Evolutionary conservation across 2,888 invertebrate species (phyloP).

Genomic region (Pollenia griseotomentosa): DNA sequence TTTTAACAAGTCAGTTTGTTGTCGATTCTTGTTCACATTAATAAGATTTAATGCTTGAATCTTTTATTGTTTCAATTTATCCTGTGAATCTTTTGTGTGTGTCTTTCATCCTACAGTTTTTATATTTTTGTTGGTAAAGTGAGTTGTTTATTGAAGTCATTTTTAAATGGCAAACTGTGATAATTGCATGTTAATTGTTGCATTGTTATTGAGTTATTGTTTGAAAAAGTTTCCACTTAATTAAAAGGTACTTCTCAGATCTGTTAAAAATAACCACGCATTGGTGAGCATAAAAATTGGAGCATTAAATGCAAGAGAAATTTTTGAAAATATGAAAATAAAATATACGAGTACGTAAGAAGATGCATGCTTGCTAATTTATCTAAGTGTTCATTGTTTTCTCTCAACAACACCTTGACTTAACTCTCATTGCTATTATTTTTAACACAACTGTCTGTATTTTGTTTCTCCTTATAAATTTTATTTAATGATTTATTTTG

Average conservation of each 20-base stretch:
- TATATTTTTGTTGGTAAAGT: not conserved
- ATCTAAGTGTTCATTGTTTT: not conserved
- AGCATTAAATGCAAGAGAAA: not conserved
- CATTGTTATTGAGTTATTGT: conserved; percentile 75
- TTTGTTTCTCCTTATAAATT: conserved; percentile 40
- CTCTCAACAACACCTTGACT: not conserved
- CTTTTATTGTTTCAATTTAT: conserved; percentile 43
- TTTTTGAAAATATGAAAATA: not conserved
- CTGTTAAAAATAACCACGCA: not conserved
- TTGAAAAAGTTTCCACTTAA: conserved; percentile 63
- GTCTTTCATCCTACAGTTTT: not conserved
- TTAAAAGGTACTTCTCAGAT: conserved; percentile 33
- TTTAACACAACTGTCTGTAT: conserved; percentile 4
- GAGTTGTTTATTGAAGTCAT: conserved; percentile 64
- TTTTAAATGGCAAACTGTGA: conserved; percentile 77
- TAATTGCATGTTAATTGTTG: conserved; percentile 82
- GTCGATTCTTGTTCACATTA: conserved; percentile 61
- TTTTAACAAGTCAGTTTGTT: conserved; percentile 70
- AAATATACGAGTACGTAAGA: too few relatives aligned
- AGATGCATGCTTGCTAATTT: not conserved
- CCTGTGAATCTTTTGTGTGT: conserved; percentile 38
- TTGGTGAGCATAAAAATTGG: not conserved
- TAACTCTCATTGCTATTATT: conserved; percentile 10
- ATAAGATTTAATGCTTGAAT: conserved; percentile 63
- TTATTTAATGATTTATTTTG: conserved; percentile 49